Base-by-base conservation (phyloP, 2,888 invertebrate species). In the Nomada flava region DNA sequence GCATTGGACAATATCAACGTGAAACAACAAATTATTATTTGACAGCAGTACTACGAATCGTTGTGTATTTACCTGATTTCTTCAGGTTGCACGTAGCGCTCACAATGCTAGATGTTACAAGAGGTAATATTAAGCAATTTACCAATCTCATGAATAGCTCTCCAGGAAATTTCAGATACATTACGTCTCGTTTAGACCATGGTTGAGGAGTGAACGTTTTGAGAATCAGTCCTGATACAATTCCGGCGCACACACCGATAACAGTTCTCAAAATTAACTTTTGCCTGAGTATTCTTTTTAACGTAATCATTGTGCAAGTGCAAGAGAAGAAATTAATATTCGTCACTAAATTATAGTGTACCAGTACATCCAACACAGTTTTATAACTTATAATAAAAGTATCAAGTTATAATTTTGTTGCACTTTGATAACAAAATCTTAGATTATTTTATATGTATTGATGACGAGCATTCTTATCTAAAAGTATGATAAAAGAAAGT, bases 111-210 rank as follows among this genome's bases (percentile, higher is more conserved):
- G 98, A 96, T 47, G 98, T 96, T 89, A 99, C 95, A 89, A 99
- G 95, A 1, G 99, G 99, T 57, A 99, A 96, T 92, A 99, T 99
- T 81, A 99, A 95, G 91, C 97, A 97, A 94, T 99, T 99, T 65
- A 99, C 95, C 97, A 98, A 98, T 94, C 98, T 95, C 90, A 99
- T 95, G 94, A 99, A 98, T 87, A 99, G 95, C 92, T 99, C 98
- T 53, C 99, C 99, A 3, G 98, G 97, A 94, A 98, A 98, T 92
- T 97, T 97, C 90, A 99, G 96, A 95, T 99, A 99, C 97, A 98
- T 98, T 88, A 98, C 96, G 85, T 98, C 97, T 77, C 99, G 95
- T 82, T 95, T 94, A 15, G 96, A 95, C 98, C 97, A 98, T 90
- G 95, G 94, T 88, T 95, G 90, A 18, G 59, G 55, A 15, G 90